Evolutionary conservation across 1,140 invertebrate species (phyloP).

Genomic region (Chrysomallon squamiferum): DNA sequence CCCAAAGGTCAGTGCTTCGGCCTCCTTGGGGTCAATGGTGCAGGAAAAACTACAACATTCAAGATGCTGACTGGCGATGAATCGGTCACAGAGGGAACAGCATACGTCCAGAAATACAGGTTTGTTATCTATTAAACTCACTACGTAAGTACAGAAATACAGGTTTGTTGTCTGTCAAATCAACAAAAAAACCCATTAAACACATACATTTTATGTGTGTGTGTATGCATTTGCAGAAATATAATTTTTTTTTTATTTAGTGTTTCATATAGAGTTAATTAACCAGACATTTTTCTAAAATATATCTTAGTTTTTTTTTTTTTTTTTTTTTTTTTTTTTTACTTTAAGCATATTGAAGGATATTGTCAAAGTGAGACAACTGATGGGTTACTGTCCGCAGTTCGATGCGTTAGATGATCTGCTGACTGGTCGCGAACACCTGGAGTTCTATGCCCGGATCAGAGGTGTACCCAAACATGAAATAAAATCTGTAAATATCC

Average conservation of each 20-base stretch:
- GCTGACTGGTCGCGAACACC: conserved; percentile 80
- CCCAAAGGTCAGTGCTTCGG: conserved; percentile 84
- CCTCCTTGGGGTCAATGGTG: conserved; percentile 81
- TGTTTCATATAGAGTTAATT: no score
- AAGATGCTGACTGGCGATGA: conserved; percentile 78
- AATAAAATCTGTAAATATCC: conserved; percentile 41
- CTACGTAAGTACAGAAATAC: conserved; percentile 64
- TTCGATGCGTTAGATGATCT: conserved; percentile 81
- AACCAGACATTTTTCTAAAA: no score
- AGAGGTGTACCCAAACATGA: conserved; percentile 68
- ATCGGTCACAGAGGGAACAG: conserved; percentile 70
- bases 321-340: no score
- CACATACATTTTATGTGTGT: background rate
- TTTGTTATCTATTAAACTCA: conserved; percentile 28
- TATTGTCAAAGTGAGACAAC: conserved; percentile 47
- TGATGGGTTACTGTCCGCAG: conserved; percentile 70
- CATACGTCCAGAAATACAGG: conserved; percentile 64
- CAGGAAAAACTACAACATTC: conserved; percentile 91
- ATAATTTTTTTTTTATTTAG: background rate
- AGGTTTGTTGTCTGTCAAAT: conserved; percentile 46
- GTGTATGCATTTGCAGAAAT: background rate
- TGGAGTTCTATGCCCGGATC: conserved; percentile 77
- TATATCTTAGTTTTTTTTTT: no score
- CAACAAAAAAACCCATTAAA: no score
- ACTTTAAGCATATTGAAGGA: conserved; percentile 49